Base-by-base conservation (phyloP, 2,113 vertebrate genomes). In the Opisthocomus hoazin region DNA sequence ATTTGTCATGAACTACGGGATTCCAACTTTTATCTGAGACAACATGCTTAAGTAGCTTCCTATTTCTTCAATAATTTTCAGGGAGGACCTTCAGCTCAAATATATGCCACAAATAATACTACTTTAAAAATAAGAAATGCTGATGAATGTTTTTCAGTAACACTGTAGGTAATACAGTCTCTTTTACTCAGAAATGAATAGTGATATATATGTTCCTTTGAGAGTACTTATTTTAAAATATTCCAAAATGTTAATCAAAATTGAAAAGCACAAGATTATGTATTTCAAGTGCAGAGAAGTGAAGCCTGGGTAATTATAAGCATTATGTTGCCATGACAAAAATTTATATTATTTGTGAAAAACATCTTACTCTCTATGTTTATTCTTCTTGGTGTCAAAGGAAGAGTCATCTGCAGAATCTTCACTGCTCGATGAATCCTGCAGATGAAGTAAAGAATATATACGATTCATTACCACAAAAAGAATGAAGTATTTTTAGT, bases 401-500 rank as follows among this genome's bases (percentile, higher is more conserved):
- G 98, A 98, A 75, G 98, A 98, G 46, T 98, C 98, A 85, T 98
- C 98, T 83, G 98, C 98, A 4, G 99, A 99, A 81, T 99, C 98
- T 93, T 99, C 99, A 87, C 98, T 99, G 94, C 98, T 99, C 3
- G 98, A 99, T 27, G 99, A 99, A 94, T 99, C 98, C 99, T 99
- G 66, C 8, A 92, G 18, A 91, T 74, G 87, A 95, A 93, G 36
- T 53, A 83, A 96, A 84, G 21, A 90, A 94, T 70, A 94, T 58
- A 93, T 29, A 87, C 0, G 0, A 70, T 84, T 92, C 41, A 53
- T 94, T 79, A 64, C 19, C 81, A 79, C 50, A 73, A 83, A 81
- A 89, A 63, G 37, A 93, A 88, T 79, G 13, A 94, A 84, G 34
- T 43, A 80, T 63, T 92, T 92, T 84, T 84, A 90, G 30, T 43